phyloP scores from a whole-genome alignment of 2,888 invertebrate genomes.

The Pimpla rufipes region DNA sequence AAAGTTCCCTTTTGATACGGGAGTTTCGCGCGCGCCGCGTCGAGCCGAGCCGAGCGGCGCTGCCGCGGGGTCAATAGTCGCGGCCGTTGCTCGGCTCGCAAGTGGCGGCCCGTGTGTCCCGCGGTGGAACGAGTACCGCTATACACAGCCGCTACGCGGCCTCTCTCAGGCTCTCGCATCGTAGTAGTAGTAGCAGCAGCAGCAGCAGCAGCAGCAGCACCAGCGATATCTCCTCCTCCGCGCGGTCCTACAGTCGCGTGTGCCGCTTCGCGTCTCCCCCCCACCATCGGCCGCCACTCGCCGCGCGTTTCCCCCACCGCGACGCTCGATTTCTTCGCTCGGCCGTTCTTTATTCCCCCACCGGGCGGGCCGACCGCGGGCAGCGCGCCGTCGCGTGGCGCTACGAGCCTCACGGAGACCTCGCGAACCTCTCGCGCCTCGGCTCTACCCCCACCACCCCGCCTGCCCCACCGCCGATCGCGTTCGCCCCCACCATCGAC shows the following conservation, averaged over 20 bases:
- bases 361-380: slow-evolving; percentile 8
- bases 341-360: slow-evolving; percentile 56
- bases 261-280: slow-evolving; percentile 7
- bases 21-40: slow-evolving; percentile 49
- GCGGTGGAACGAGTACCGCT: slow-evolving; percentile 84
- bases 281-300: neutral
- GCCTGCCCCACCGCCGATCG: slow-evolving; percentile 29
- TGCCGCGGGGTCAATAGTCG: slow-evolving; percentile 83
- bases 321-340: neutral
- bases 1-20: slow-evolving; percentile 26
- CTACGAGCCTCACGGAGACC: slow-evolving; percentile 83
- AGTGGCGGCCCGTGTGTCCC: slow-evolving; percentile 75
- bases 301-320: neutral
- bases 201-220: no score
- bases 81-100: slow-evolving; percentile 81
- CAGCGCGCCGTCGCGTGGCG: slow-evolving; percentile 82
- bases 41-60: slow-evolving; percentile 62
- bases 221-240: slow-evolving; percentile 40
- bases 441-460: slow-evolving; percentile 26
- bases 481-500: slow-evolving; percentile 42
- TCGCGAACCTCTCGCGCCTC: slow-evolving; percentile 81
- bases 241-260: slow-evolving; percentile 37
- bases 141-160: slow-evolving; percentile 80
- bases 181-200: slow-evolving; percentile 38
- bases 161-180: slow-evolving; percentile 69